A percentile compares a stretch with the other conserved stretches of the same genome.
These are phyloP conservation scores for Microhierax caerulescens DNA, from an alignment of 2,797 vertebrate species.

Conservation along the genomic window DNA sequence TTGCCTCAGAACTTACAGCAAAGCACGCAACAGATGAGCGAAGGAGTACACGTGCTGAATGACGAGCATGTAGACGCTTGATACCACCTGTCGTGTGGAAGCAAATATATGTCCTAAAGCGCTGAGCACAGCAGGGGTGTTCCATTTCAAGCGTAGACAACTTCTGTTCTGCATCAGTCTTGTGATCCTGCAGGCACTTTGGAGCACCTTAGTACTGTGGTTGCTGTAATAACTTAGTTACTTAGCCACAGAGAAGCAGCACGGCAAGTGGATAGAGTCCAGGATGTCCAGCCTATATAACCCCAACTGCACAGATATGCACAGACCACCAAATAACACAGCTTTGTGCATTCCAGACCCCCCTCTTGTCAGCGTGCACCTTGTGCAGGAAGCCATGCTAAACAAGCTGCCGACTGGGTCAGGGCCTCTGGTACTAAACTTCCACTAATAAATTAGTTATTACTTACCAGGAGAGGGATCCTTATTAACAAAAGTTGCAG, in stretches of 20 bases:
- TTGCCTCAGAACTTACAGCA: rapidly evolving
- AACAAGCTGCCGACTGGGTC: not conserved
- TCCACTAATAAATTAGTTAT: not conserved
- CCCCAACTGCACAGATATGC: not conserved
- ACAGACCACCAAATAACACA: rapidly evolving
- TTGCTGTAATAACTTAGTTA: not conserved
- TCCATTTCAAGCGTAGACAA: not conserved
- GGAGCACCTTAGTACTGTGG: rapidly evolving
- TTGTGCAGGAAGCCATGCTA: not conserved
- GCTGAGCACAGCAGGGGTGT: not conserved
- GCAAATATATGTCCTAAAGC: not conserved
- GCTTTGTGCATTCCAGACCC: not conserved
- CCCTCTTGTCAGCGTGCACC: not conserved
- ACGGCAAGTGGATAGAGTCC: not conserved
- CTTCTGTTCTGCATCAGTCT: not conserved
- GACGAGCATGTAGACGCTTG: not conserved
- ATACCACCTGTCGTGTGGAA: not conserved
- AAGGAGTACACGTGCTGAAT: not conserved
- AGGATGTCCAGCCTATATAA: not conserved
- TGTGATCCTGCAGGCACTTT: not conserved
- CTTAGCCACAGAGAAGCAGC: not conserved
- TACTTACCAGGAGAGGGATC: not conserved
- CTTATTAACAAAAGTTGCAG: not conserved
- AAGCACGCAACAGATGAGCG: not conserved
- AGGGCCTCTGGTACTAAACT: not conserved